These are phyloP conservation scores for Silurus meridionalis DNA, from an alignment of 2,113 vertebrate genomes.

Conservation along the genomic window DNA sequence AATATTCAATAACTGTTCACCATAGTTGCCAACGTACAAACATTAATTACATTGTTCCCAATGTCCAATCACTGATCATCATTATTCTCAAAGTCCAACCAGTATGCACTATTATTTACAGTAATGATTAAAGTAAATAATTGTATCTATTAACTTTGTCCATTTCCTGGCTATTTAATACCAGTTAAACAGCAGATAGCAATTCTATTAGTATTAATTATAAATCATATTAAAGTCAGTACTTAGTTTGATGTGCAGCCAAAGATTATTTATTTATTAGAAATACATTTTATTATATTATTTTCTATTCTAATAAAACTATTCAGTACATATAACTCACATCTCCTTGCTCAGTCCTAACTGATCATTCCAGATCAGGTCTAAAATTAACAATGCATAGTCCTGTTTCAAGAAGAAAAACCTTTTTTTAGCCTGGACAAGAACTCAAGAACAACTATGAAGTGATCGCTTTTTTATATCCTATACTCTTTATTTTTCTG, in stretches of 20 bases:
- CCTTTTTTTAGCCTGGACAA: background rate
- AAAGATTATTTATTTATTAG: background rate
- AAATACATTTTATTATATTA: background rate
- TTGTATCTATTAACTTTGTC: background rate
- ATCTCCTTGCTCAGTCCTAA: background rate
- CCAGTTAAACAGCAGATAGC: background rate
- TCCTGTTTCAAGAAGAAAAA: too few relatives aligned
- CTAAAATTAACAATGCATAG: background rate
- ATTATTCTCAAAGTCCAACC: too few relatives aligned
- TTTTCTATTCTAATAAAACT: background rate
- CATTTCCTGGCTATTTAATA: background rate
- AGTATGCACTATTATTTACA: background rate
- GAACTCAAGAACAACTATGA: background rate
- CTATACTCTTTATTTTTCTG: background rate
- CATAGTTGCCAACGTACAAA: too few relatives aligned
- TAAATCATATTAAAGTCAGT: background rate
- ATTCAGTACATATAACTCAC: background rate
- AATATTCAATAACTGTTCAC: too few relatives aligned
- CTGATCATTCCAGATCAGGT: background rate
- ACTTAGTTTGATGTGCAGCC: background rate
- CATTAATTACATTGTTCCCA: too few relatives aligned
- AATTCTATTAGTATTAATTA: too few relatives aligned
- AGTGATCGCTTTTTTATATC: background rate
- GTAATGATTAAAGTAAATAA: background rate
- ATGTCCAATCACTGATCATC: too few relatives aligned